Conservation (phyloP, 2,888 invertebrate genomes). For the Dryococelus australis region DNA sequence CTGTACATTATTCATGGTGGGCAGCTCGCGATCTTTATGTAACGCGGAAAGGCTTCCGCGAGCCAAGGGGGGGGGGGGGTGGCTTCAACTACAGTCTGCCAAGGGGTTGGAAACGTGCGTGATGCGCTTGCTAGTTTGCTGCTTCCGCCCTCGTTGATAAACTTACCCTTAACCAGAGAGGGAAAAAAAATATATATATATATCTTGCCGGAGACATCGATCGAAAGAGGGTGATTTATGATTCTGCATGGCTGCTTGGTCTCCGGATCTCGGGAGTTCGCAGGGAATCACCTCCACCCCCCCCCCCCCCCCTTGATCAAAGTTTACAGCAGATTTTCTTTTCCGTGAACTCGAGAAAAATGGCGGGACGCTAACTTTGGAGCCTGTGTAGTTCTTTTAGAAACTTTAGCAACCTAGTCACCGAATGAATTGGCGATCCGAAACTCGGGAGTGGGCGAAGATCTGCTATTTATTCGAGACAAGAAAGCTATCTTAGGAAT, state of each 20-base stretch:
- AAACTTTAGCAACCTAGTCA: too few species aligned
- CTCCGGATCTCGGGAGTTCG: not conserved
- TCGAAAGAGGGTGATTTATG: not conserved
- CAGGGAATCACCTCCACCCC: not conserved
- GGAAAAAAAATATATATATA: not conserved
- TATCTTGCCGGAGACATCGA: not conserved
- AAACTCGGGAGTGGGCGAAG: too few species aligned
- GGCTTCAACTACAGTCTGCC: not conserved
- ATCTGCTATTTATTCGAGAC: too few species aligned
- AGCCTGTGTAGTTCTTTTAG: too few species aligned
- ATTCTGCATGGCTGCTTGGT: not conserved
- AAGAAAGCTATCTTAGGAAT: too few species aligned
- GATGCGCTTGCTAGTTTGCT: not conserved
- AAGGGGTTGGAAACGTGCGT: not conserved
- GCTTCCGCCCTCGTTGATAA: constrained; percentile 1
- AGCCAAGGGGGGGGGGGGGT: not conserved
- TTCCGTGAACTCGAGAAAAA: not conserved
- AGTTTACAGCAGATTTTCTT: not conserved
- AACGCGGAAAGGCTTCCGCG: not conserved
- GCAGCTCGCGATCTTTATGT: not conserved
- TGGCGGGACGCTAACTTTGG: not conserved
- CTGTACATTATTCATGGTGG: not conserved
- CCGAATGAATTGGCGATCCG: too few species aligned
- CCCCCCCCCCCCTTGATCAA: not conserved
- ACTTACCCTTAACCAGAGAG: not conserved